Evolutionary conservation across 2,113 vertebrate genomes (phyloP).

Genomic region (cat (Felis catus)): F.catus_Fca126_mat1.0 CM031415.1:130804001-130804500

Average conservation of each 20-base stretch:
- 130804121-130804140: not conserved
- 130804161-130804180: not conserved
- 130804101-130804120: not conserved
- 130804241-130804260: not conserved
- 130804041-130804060: no score
- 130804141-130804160: not conserved
- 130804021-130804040: no score
- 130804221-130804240: not conserved
- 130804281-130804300: not conserved
- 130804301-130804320: not conserved
- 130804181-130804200: not conserved
- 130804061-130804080: no score
- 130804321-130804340: not conserved
- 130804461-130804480: not conserved
- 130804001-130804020: no score
- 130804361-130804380: not conserved
- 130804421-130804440: not conserved
- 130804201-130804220: not conserved
- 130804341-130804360: not conserved
- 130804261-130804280: not conserved
- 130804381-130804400: not conserved
- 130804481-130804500: not conserved
- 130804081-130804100: no score
- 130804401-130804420: not conserved
- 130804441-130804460: not conserved